A percentile compares a stretch with the other conserved stretches of the same genome.
phyloP scores from a whole-genome alignment of 2,888 invertebrate genomes.

The Ophion slaviceki region DNA sequence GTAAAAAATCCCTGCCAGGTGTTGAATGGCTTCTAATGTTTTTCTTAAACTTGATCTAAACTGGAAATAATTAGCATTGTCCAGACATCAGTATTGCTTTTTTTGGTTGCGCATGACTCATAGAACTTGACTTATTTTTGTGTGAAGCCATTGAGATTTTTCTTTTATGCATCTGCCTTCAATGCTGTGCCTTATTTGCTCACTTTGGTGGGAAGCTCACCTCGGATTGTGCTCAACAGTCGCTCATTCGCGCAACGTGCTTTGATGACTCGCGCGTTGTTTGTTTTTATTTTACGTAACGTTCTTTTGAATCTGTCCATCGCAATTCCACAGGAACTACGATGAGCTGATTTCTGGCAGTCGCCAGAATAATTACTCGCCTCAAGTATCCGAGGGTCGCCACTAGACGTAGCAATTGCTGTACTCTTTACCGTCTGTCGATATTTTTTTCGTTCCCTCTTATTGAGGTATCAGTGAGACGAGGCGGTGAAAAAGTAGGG shows the following conservation, averaged over 20 bases:
- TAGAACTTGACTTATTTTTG: background rate
- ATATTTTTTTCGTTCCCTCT: background rate
- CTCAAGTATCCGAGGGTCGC: background rate
- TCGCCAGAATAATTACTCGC: background rate
- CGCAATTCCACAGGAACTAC: background rate
- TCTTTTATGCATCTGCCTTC: background rate
- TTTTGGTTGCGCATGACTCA: slow-evolving; percentile 36
- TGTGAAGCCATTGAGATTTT: background rate
- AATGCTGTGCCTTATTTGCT: background rate
- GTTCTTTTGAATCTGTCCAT: background rate
- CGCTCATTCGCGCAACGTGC: slow-evolving; percentile 8
- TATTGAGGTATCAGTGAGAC: background rate
- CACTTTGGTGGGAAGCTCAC: too few species aligned
- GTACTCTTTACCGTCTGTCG: background rate
- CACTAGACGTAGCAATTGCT: background rate
- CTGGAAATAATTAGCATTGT: slow-evolving; percentile 63
- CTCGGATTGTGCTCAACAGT: background rate
- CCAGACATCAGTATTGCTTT: slow-evolving; percentile 46
- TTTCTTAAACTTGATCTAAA: slow-evolving; percentile 3
- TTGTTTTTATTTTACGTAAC: background rate
- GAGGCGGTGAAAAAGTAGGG: slow-evolving; percentile 59
- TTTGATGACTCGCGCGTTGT: slow-evolving; percentile 57
- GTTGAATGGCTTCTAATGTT: background rate
- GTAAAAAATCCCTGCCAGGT: background rate
- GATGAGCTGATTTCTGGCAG: background rate